phyloP scores from a whole-genome alignment of 2,888 invertebrate genomes.

The Acronicta alni region DNA sequence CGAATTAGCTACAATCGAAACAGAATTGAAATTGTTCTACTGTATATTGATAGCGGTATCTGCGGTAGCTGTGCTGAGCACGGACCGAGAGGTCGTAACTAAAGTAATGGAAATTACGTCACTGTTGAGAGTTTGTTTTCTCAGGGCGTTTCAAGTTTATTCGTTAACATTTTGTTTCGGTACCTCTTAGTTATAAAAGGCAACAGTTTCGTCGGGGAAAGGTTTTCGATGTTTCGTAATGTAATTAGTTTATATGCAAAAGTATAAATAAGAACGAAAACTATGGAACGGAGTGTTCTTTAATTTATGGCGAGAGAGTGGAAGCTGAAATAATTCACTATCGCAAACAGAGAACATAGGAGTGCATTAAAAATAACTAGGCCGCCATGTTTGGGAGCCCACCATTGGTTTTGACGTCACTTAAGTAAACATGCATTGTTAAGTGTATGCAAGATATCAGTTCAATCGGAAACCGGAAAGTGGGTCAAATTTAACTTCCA shows the following conservation, averaged over 20 bases:
- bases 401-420: no score
- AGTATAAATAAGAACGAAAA: background rate
- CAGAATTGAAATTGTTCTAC: background rate
- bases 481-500: no score
- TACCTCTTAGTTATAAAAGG: background rate
- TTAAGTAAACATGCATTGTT: no score
- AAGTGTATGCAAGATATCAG: no score
- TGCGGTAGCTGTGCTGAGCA: background rate
- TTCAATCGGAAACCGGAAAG: no score
- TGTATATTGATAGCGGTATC: background rate
- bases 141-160: slow-evolving; percentile 1
- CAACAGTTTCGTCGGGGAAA: background rate
- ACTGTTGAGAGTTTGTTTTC: background rate
- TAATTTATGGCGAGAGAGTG: no score
- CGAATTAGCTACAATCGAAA: background rate
- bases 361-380: no score
- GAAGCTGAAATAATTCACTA: no score
- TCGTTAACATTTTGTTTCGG: background rate
- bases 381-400: no score
- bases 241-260: slow-evolving; percentile 5
- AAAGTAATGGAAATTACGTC: background rate
- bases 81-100: background rate
- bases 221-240: background rate
- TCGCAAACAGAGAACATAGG: no score
- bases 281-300: background rate